Base-by-base conservation (phyloP, 2,797 vertebrate genomes). In the Chaunax sp. region DNA sequence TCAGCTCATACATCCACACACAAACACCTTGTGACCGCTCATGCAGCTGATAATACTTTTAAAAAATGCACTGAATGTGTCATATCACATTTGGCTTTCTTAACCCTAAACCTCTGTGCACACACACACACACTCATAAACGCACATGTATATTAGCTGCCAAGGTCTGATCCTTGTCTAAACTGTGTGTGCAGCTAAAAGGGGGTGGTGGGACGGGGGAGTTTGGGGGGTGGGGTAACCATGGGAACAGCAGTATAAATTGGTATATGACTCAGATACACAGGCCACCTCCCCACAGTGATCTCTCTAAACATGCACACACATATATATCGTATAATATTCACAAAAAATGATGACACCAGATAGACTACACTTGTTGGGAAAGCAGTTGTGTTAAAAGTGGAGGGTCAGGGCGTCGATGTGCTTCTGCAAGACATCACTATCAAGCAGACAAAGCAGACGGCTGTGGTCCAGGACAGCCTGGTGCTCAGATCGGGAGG, bases 221-320 rank as follows among this genome's bases (percentile, higher is more conserved):
- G 45, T 40, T 77, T 68, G 4, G 35, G 43, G 64, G 75, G 69
- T 38, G 49, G 14, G 46, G 84, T 86, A 87, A 92, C 86, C 78
- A 87, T 88, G 82, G 89, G 50, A 87, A 90, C 83, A 16, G 51
- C 64, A 60, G 74, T 11, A 56, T 51, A 75, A 78, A 60, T 61
- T 78, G 64, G 68, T 66, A 71, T 75, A 75, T 79, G 87, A 92
- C 80, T 89, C 88, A 81, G 51, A 77, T 59, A 20, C 25, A 16
- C 46, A 56, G 23, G 58, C 58, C 54, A 47, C 56, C 26, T 49
- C 51, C 56, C 60, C 50, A 52, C 69, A 58, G 53, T 1, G 8
- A 57, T 40, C 10, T n/a, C 44, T 38, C 33, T 4, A 60, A 6
- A 2, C 25, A 16, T 20, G 13, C 55, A 44, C 9, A 26, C n/a